Evolutionary conservation across 2,888 invertebrate genomes (phyloP).

Genomic region (Adelphocoris suturalis): DNA sequence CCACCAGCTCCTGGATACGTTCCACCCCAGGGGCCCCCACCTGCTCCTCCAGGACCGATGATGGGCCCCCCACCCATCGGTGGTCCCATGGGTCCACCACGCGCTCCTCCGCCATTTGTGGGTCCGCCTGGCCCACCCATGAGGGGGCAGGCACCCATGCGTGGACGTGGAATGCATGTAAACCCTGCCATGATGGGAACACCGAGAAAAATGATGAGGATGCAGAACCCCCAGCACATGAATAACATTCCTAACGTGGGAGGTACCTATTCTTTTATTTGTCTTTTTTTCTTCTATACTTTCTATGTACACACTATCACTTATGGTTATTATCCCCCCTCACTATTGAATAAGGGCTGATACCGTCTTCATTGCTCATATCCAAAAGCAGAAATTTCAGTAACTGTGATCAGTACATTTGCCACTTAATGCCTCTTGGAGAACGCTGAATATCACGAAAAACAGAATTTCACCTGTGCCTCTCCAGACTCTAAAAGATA

Average conservation of each 20-base stretch:
- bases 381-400: no score
- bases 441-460: no score
- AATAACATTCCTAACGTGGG: background rate
- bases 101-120: background rate
- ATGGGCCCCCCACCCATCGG: conserved; percentile 56
- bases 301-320: no score
- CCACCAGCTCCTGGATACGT: background rate
- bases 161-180: conserved; percentile 39
- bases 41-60: conserved; percentile 28
- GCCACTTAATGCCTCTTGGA: no score
- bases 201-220: conserved; percentile 58
- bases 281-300: no score
- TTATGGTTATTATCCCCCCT: no score
- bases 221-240: conserved; percentile 23
- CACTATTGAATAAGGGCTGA: no score
- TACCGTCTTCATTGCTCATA: no score
- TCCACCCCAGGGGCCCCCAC: conserved; percentile 40
- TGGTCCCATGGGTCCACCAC: background rate
- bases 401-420: no score
- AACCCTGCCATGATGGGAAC: background rate
- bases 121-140: conserved; percentile 58
- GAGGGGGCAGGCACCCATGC: conserved; percentile 61
- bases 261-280: background rate
- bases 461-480: no score
- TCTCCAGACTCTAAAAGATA: no score